Percentiles rank a stretch among this genome's conserved stretches.
Conservation (phyloP, 2,113 vertebrate genomes). For the Sigmodon hispidus region DNA sequence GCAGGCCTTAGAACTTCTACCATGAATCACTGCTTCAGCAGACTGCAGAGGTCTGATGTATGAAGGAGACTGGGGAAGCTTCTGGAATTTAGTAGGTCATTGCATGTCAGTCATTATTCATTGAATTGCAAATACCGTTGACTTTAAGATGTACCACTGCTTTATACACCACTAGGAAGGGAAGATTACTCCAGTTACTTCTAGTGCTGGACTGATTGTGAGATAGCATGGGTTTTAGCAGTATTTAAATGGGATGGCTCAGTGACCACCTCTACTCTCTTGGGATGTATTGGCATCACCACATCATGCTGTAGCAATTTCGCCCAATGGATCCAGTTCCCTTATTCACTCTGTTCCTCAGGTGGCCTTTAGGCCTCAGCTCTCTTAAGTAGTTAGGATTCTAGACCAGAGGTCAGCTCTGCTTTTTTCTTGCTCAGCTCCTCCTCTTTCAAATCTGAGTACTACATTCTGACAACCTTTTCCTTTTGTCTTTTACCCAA, state of each 20-base stretch:
- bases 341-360: background rate
- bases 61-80: fast-evolving
- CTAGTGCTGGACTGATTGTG: too few species aligned
- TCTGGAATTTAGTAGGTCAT: background rate
- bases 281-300: background rate
- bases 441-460: background rate
- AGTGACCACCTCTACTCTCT: background rate
- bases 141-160: background rate
- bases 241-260: background rate
- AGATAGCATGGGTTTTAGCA: background rate
- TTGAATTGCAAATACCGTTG: background rate
- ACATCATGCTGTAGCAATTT: background rate
- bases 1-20: background rate
- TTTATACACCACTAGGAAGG: background rate
- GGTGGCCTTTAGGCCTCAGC: background rate
- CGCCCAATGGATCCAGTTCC: background rate
- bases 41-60: fast-evolving
- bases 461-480: background rate
- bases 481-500: background rate
- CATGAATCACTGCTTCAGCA: too few species aligned
- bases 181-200: background rate
- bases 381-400: too few species aligned
- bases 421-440: background rate
- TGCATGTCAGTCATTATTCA: fast-evolving
- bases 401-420: background rate